Evolutionary conservation across 2,113 vertebrate species (phyloP), one percentile per base, ranked within the genome.

Genomic region (Podarcis cretensis): DNA sequence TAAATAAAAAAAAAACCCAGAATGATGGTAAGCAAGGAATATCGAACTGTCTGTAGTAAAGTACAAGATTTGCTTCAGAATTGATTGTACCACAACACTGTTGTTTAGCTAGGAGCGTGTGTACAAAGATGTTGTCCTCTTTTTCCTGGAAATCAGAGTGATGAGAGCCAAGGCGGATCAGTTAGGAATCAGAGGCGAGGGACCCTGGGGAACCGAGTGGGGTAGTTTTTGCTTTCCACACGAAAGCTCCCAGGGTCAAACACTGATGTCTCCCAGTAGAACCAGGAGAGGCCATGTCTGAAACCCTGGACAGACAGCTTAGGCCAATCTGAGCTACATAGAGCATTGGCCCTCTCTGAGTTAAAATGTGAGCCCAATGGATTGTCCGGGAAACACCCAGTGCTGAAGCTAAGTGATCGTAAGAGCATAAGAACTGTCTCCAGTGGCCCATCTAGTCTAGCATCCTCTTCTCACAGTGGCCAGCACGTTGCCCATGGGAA

Each of bases 31-130:
- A 89, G 59, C 80, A 90, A 91, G 75, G 74, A 84, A 81, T 95
- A 95, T 76, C 92, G 95, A 95, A 89, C 90, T 84, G 77, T 94
- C 71, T 86, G 73, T 80, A 93, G 91, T 90, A 68, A 93, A 93
- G 91, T 81, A 4, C 73, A 68, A 90, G 89, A 83, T 91, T 89
- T 95, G 92, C 83, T 92, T 94, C 80, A 81, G 69, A 93, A 87
- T 84, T 7, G 37, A 94, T 63, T 40, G 0, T 57, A 66, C 21
- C 83, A 2, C n/a, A 81, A 86, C 71, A 81, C 89, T 8, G 27
- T 7, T 76, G 74, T 76, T 81, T 83, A 74, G 89, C 85, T 91
- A 76, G 73, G 78, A 77, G 74, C 79, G 16, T 83, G 66, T 0
- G 0, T 78, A 30, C 68, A 27, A 6, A 30, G 48, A 73, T 84